Evolutionary conservation across 2,888 invertebrate genomes (phyloP).

Genomic region (Acleris holmiana): DNA sequence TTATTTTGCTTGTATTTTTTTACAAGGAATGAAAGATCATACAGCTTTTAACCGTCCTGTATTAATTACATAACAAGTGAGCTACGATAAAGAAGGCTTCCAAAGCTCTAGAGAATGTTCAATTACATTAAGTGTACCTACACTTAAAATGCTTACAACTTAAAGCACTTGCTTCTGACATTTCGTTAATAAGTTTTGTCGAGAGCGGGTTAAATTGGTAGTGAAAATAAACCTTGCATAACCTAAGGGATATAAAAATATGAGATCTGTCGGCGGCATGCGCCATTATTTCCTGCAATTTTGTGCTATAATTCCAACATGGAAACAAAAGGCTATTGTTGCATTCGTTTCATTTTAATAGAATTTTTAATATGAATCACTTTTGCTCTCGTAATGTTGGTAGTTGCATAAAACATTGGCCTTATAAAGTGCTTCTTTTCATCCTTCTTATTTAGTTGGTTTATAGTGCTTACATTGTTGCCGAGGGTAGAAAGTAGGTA

Average conservation of each 20-base stretch:
- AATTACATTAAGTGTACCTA: slow-evolving; percentile 1
- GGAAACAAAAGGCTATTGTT: slow-evolving; percentile 27
- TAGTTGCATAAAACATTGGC: background rate
- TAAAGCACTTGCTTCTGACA: slow-evolving; percentile 2
- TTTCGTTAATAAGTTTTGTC: slow-evolving; percentile 1
- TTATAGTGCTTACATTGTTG: too few species aligned
- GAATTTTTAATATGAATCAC: slow-evolving; percentile 10
- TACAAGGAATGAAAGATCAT: too few species aligned
- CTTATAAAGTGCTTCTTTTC: background rate
- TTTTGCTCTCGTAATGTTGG: slow-evolving; percentile 1
- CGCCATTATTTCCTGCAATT: slow-evolving; percentile 15
- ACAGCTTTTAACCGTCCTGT: too few species aligned
- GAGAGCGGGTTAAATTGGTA: slow-evolving; percentile 8
- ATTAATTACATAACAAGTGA: too few species aligned
- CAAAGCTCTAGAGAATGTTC: background rate
- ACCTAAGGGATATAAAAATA: slow-evolving; percentile 21
- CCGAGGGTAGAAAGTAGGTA: too few species aligned
- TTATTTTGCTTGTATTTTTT: too few species aligned
- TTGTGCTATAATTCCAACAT: slow-evolving; percentile 12
- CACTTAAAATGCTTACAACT: too few species aligned
- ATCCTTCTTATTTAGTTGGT: too few species aligned
- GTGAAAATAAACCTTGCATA: slow-evolving; percentile 7
- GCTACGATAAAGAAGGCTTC: background rate
- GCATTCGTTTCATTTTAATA: slow-evolving; percentile 8
- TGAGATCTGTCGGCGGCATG: slow-evolving; percentile 16